Base-by-base conservation (phyloP, 1,140 invertebrate genomes). In the Euwallacea fornicatus region DNA sequence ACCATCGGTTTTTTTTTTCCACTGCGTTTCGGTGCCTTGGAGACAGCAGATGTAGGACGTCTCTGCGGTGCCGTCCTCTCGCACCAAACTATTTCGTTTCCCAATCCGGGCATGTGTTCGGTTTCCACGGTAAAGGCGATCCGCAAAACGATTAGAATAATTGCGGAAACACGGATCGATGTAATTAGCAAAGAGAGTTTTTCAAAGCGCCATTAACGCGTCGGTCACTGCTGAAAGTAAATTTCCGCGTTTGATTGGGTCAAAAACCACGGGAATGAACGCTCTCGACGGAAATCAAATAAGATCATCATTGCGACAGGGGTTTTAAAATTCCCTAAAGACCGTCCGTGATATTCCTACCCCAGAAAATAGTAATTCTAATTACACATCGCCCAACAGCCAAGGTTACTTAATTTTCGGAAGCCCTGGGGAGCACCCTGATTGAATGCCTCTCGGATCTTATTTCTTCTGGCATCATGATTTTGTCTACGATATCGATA, bases 1-100 rank as follows among this genome's bases (percentile, higher is more conserved):
- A 71, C 33, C 71, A 73, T 62, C 65, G 60, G 66, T 65, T 73
- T 73, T 75, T 75, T 75, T 65, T 73, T 73, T 75, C 73, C 73
- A 59, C 69, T 68, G 60, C 43, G 15, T 66, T 66, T 46, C 65
- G 54, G 69, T 63, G 59, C 68, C 65, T 60, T 54, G 41, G 60
- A 70, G 74, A 73, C 73, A 50, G 66, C 73, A 74, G 73, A 74
- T 74, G 73, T 72, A 72, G 63, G 62, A 72, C 63, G 21, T 33
- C 21, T 33, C 21, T 33, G 21, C 21, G 4, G 21, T 33, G 21
- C 21, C 21, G 4, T 33, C 21, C 21, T 33, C 21, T 33, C 4
- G 21, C 4, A 33, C 21, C 21, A 33, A 33, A 33, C 1, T 33
- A 33, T 33, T 33, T 33, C 21, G 4, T 33, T 33, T 33, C 21